Percentiles rank a stretch among this genome's conserved stretches.
These are phyloP conservation scores for Cryptus armator DNA, from an alignment of 2,888 invertebrate genomes.

Conservation along the genomic window DNA sequence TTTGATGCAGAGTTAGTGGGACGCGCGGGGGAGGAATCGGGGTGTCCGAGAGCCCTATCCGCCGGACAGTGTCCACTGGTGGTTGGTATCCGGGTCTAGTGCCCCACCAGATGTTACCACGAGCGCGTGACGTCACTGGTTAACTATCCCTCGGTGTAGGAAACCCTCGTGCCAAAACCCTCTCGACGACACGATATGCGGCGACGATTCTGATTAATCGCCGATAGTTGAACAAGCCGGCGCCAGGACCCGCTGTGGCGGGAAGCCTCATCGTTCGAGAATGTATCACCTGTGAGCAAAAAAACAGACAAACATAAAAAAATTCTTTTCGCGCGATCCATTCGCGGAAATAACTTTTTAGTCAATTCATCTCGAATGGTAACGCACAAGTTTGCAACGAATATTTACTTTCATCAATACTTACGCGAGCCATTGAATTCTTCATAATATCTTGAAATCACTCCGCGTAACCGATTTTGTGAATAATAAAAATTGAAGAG, in stretches of 20 bases:
- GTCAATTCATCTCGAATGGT: background rate
- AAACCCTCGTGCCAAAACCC: conserved; percentile 47
- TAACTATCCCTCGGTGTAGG: conserved; percentile 80
- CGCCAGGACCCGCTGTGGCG: conserved; percentile 73
- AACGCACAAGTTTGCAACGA: background rate
- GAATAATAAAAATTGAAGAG: background rate
- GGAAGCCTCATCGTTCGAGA: background rate
- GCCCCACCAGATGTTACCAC: conserved; percentile 83
- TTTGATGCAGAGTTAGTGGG: conserved; percentile 80
- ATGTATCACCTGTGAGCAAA: background rate
- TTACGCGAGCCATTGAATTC: background rate
- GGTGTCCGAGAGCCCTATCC: conserved; percentile 78
- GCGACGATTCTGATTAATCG: conserved; percentile 85
- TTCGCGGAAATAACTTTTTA: background rate
- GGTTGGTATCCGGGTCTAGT: conserved; percentile 63
- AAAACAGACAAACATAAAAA: background rate
- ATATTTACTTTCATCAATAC: background rate
- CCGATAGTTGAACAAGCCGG: conserved; percentile 85
- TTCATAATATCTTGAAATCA: background rate
- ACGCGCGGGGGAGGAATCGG: conserved; percentile 76
- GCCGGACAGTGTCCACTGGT: conserved; percentile 70
- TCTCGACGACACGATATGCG: conserved; percentile 79
- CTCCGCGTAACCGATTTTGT: conserved; percentile 6
- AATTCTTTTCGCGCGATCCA: background rate
- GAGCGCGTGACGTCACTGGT: conserved; percentile 85